Evolutionary conservation across 2,113 vertebrate genomes (phyloP).

Genomic region (Proteles cristata): DNA sequence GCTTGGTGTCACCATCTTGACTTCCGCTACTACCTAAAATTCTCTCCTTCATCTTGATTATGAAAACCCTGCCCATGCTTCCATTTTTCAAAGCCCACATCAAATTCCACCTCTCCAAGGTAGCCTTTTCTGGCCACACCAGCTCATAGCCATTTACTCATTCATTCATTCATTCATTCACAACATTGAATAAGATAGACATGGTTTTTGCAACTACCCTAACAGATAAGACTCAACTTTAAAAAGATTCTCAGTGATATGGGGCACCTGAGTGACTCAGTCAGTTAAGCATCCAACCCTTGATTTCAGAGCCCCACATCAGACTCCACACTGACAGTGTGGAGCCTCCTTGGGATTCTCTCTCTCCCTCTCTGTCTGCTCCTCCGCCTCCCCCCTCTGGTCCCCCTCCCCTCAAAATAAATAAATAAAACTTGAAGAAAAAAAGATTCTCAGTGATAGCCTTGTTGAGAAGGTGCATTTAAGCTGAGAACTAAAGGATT

Average conservation of each 20-base stretch:
- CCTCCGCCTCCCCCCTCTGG: too few relatives aligned
- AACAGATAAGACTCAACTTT: not conserved
- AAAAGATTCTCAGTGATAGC: not conserved
- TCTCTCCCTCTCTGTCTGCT: too few relatives aligned
- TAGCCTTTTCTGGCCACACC: not conserved
- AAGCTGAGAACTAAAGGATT: not conserved
- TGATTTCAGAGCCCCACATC: too few relatives aligned
- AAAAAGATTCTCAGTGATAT: not conserved
- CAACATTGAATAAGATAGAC: constrained; percentile 7
- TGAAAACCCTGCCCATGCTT: not conserved
- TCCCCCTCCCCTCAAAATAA: too few relatives aligned
- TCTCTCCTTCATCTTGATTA: constrained; percentile 36
- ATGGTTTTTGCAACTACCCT: not conserved
- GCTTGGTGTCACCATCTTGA: not conserved
- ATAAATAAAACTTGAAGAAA: too few relatives aligned
- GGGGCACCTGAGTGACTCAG: too few relatives aligned
- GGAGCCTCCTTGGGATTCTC: too few relatives aligned
- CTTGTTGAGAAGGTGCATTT: not conserved
- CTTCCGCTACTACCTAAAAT: constrained; percentile 1
- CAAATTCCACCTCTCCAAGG: not conserved
- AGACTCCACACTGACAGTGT: too few relatives aligned
- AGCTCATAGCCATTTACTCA: not conserved
- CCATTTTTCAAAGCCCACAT: constrained; percentile 37
- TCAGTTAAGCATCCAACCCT: too few relatives aligned
- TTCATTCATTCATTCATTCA: constrained; percentile 1